phyloP scores from a whole-genome alignment of 2,888 invertebrate species.

The Xestia c-nigrum region DNA sequence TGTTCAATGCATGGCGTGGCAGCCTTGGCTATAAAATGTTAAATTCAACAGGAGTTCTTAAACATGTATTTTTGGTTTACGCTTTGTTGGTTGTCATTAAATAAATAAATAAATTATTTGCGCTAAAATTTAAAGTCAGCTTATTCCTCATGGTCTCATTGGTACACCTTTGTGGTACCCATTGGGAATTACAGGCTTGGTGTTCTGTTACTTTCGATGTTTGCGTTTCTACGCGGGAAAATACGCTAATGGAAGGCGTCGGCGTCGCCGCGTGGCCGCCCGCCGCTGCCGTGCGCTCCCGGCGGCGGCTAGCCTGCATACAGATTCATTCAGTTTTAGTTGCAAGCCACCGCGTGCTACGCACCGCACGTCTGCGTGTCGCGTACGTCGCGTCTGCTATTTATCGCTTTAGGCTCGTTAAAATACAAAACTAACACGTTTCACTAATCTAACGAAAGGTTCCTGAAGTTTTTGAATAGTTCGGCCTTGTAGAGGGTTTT shows the following conservation, averaged over 20 bases:
- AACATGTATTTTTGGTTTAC: no score
- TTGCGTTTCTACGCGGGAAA: neutral
- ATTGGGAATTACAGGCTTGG: neutral
- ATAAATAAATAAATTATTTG: no score
- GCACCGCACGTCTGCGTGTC: slow-evolving; percentile 7
- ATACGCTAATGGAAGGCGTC: neutral
- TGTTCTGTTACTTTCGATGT: neutral
- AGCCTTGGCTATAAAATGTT: no score
- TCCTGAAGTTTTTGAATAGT: neutral
- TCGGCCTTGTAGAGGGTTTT: neutral
- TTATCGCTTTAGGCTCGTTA: neutral
- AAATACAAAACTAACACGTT: neutral
- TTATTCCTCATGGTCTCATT: neutral
- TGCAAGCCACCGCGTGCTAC: neutral
- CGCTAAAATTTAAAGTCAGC: neutral
- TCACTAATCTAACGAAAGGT: neutral
- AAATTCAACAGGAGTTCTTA: no score
- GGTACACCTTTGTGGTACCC: neutral
- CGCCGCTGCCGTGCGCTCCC: no score
- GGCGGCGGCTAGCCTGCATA: no score
- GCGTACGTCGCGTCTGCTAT: neutral
- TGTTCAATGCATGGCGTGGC: no score
- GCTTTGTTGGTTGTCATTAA: no score
- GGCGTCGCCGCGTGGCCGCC: neutral
- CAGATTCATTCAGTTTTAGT: neutral